phyloP scores from a whole-genome alignment of 2,888 invertebrate species.

The Eretmocerus hayati region DNA sequence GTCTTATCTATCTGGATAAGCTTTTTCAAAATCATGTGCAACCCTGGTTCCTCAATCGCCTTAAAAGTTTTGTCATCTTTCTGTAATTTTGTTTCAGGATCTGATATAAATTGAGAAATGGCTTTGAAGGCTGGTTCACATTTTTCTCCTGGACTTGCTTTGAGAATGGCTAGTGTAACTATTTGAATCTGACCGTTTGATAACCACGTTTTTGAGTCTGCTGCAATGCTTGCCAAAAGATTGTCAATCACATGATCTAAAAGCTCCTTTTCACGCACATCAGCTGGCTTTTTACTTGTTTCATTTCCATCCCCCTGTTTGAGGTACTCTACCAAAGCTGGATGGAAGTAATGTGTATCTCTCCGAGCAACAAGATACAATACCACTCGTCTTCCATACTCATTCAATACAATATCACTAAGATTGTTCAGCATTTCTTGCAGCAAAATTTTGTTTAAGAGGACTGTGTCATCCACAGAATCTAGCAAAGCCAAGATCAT shows the following conservation, averaged over 20 bases:
- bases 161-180: slow-evolving; percentile 64
- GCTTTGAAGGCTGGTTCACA: slow-evolving; percentile 47
- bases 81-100: slow-evolving; percentile 48
- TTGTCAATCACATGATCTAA: slow-evolving; percentile 58
- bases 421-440: slow-evolving; percentile 62
- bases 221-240: slow-evolving; percentile 52
- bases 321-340: slow-evolving; percentile 66
- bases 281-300: slow-evolving; percentile 64
- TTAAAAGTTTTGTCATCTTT: slow-evolving; percentile 33
- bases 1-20: slow-evolving; percentile 60
- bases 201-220: slow-evolving; percentile 63
- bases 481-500: slow-evolving; percentile 80
- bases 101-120: slow-evolving; percentile 47
- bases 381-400: slow-evolving; percentile 80
- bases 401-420: slow-evolving; percentile 63
- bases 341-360: slow-evolving; percentile 76
- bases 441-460: slow-evolving; percentile 75
- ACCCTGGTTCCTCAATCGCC: slow-evolving; percentile 64
- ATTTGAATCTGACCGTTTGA: slow-evolving; percentile 60
- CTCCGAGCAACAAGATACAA: slow-evolving; percentile 82
- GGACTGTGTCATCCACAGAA: slow-evolving; percentile 84
- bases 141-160: slow-evolving; percentile 52
- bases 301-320: slow-evolving; percentile 67
- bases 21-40: slow-evolving; percentile 72
- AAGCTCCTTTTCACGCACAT: slow-evolving; percentile 62